Percentiles rank a stretch among this genome's conserved stretches.
These are phyloP conservation scores for Zoanthus gigantus DNA, from an alignment of 92 coral and sea anemone genomes.

Conservation along the genomic window DNA sequence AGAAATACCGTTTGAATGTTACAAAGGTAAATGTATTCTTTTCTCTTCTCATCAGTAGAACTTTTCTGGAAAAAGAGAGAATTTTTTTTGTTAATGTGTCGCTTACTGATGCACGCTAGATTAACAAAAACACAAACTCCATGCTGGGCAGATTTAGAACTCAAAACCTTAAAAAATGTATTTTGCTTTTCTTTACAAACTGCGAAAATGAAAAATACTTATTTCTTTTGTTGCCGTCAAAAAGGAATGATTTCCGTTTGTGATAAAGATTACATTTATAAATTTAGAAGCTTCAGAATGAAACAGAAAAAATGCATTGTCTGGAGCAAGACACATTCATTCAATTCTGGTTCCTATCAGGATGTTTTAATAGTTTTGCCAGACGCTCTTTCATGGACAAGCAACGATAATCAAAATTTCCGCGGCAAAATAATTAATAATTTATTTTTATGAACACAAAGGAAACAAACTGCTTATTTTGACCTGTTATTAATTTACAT, in stretches of 20 bases:
- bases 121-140: neutral
- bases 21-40: neutral
- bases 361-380: neutral
- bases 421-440: neutral
- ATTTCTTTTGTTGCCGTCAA: too few species aligned
- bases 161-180: too few species aligned
- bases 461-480: neutral
- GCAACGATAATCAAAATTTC: neutral
- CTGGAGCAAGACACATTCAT: neutral
- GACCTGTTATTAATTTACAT: neutral
- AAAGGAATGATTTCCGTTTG: too few species aligned
- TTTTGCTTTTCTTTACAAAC: too few species aligned
- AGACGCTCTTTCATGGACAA: neutral
- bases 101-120: neutral
- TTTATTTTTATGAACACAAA: neutral
- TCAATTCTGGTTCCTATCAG: neutral
- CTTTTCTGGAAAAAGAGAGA: neutral
- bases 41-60: neutral
- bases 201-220: too few species aligned
- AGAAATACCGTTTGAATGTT: neutral
- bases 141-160: neutral
- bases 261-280: too few species aligned
- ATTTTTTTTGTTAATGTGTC: neutral
- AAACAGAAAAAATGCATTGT: too few species aligned
- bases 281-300: too few species aligned